These are phyloP conservation scores for Rhinichthys osculus DNA, from an alignment of 2,797 vertebrate species.

Conservation along the genomic window DNA sequence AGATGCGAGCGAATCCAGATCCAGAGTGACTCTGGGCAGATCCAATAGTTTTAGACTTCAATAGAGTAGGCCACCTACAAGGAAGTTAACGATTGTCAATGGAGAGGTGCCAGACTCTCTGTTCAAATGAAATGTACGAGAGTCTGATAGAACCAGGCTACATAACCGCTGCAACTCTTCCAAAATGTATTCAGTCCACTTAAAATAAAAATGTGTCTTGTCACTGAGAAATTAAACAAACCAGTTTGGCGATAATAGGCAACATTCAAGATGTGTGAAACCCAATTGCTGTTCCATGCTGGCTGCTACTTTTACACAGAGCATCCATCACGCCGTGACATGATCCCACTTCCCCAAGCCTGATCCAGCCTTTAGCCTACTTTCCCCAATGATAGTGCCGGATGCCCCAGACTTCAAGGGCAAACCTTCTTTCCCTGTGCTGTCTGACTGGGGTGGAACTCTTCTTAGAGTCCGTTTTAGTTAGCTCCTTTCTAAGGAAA, in stretches of 20 bases:
- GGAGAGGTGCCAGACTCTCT: no score
- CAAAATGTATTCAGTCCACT: background rate
- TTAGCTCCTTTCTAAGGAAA: background rate
- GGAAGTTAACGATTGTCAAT: no score
- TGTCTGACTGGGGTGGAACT: background rate
- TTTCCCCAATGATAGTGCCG: conserved; percentile 21
- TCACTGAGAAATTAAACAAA: background rate
- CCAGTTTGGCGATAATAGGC: background rate
- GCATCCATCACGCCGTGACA: conserved; percentile 59
- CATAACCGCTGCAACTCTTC: background rate
- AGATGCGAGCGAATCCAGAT: no score
- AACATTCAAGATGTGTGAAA: background rate
- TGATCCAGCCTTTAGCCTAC: conserved; percentile 53
- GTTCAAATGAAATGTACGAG: no score
- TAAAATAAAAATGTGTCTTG: background rate
- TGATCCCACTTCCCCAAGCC: conserved; percentile 48
- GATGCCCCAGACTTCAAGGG: conserved; percentile 48
- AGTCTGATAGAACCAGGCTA: background rate
- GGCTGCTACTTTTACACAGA: conserved; percentile 50
- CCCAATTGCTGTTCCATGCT: conserved; percentile 7
- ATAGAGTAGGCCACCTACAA: no score
- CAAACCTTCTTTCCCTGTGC: conserved; percentile 7
- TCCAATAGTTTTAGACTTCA: no score
- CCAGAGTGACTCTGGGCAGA: no score
- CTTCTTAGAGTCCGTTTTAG: background rate